These are phyloP conservation scores for Tachycineta bicolor DNA, from an alignment of 2,113 vertebrate genomes.

Conservation along the genomic window DNA sequence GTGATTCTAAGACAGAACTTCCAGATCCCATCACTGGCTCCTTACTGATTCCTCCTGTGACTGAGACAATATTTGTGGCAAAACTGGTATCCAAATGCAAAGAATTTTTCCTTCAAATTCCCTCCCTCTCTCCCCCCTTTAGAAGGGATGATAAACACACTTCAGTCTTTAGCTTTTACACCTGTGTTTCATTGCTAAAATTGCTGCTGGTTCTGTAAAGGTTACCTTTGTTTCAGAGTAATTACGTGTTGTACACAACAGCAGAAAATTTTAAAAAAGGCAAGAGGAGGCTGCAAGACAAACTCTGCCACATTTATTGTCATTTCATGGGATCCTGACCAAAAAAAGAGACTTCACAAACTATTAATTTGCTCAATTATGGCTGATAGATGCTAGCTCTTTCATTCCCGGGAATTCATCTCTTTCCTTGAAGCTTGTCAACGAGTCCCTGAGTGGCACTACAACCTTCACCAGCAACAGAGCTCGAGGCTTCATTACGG, in stretches of 20 bases:
- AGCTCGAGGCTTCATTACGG: conserved; percentile 1
- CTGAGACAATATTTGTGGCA: not conserved
- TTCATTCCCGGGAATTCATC: not conserved
- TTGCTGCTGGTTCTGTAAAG: not conserved
- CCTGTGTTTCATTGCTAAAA: not conserved
- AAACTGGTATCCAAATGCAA: not conserved
- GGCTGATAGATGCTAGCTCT: conserved; percentile 42
- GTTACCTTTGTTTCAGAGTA: not conserved
- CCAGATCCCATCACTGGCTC: fast-evolving
- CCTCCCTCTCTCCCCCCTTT: not conserved
- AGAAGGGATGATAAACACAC: not conserved
- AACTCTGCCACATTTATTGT: not conserved
- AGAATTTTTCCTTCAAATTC: not conserved
- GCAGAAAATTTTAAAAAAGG: not conserved
- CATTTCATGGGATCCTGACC: conserved; percentile 38
- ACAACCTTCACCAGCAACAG: not conserved
- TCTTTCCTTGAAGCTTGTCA: conserved; percentile 38
- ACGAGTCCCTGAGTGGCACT: conserved; percentile 40
- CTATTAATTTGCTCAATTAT: conserved; percentile 64
- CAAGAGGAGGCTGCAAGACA: not conserved
- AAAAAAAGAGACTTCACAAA: conserved; percentile 11
- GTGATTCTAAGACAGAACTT: not conserved
- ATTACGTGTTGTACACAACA: not conserved
- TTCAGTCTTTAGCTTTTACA: not conserved
- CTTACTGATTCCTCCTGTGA: not conserved